Conservation (phyloP, 2,797 vertebrate genomes). For the Anguilla obscura region DNA sequence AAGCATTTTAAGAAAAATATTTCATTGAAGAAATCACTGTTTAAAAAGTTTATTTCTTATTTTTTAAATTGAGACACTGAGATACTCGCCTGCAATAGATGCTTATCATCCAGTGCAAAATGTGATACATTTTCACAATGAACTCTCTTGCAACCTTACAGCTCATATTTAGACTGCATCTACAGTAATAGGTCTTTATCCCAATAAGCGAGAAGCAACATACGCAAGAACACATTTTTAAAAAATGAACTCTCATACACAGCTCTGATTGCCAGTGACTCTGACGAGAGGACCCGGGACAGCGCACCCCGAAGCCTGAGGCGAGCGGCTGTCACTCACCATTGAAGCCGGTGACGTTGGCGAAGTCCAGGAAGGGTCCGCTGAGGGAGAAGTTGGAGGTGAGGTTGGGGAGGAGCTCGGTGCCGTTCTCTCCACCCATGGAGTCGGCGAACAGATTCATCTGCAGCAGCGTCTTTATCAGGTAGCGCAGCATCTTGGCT, state of each 20-base stretch:
- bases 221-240: not conserved
- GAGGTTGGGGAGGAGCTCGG: slow-evolving; percentile 65
- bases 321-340: slow-evolving; percentile 57
- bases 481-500: slow-evolving; percentile 72
- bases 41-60: not conserved
- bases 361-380: slow-evolving; percentile 53
- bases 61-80: not conserved
- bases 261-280: not conserved
- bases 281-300: not conserved
- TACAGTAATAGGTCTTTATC: not conserved
- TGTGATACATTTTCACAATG: not conserved
- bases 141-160: not conserved
- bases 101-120: not conserved
- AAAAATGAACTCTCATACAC: not conserved
- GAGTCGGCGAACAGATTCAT: slow-evolving; percentile 79
- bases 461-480: slow-evolving; percentile 76
- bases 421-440: slow-evolving; percentile 69
- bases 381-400: slow-evolving; percentile 58
- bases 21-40: not conserved
- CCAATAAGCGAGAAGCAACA: not conserved
- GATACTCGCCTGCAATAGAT: not conserved
- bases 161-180: not conserved
- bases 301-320: not conserved
- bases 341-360: slow-evolving; percentile 56
- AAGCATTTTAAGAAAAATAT: not conserved